Percentiles rank a stretch among this genome's conserved stretches.
phyloP scores from a whole-genome alignment of 2,797 vertebrate species.

The Falco biarmicus region DNA sequence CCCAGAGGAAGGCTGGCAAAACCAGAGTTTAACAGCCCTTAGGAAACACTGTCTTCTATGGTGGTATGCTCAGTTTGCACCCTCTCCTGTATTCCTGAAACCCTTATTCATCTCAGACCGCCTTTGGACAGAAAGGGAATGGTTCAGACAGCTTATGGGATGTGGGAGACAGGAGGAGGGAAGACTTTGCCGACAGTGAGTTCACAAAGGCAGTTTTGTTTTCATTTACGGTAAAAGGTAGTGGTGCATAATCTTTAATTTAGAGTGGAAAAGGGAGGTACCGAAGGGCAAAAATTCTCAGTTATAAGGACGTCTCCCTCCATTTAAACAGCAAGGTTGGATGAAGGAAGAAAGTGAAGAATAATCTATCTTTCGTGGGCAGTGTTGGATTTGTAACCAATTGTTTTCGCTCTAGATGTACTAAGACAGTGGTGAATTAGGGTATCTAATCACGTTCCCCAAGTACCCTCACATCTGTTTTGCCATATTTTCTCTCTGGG shows the following conservation, averaged over 20 bases:
- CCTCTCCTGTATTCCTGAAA: neutral
- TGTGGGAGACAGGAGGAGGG: neutral
- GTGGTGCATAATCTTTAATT: neutral
- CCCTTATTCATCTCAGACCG: neutral
- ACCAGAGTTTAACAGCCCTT: neutral
- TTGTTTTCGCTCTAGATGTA: neutral
- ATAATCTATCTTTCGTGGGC: neutral
- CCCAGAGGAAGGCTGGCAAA: neutral
- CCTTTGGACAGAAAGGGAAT: neutral
- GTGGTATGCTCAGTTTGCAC: neutral
- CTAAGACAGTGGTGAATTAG: neutral
- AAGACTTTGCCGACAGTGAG: neutral
- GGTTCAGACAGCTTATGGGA: neutral
- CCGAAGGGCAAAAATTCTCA: neutral
- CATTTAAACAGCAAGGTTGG: neutral
- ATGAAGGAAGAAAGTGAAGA: neutral
- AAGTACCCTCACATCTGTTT: neutral
- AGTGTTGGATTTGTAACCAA: neutral
- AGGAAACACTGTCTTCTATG: neutral
- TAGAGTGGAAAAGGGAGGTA: neutral
- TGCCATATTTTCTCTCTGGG: neutral
- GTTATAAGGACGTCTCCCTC: neutral
- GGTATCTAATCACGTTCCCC: neutral
- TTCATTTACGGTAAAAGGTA: neutral
- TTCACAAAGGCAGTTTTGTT: neutral